Evolutionary conservation across 2,888 invertebrate genomes (phyloP), one percentile per base, ranked within the genome.

Genomic region (Eupeodes latifasciatus): DNA sequence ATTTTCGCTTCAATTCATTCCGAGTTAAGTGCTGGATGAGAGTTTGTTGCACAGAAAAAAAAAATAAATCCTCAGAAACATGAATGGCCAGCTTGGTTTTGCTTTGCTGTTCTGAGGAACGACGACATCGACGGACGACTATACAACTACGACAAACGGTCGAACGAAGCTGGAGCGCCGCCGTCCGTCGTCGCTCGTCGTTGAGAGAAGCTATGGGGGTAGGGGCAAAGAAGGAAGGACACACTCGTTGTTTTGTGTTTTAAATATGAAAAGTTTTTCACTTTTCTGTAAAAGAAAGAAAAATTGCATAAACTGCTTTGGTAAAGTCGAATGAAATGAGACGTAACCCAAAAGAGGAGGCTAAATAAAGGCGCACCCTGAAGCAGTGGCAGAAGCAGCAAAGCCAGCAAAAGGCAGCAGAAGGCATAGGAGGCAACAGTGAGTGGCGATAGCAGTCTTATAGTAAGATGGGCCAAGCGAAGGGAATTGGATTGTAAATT

Each of bases 211-310:
- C 9, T 40, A 14, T 44, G 6, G 49, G 19, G 47, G 59, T 0
- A 11, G 11, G 1, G 19, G 11, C 11, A 14, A 19, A 66, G 72
- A 81, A 62, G 79, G 71, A 87, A 75, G 71, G 47, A 61, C 80
- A 59, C 49, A 59, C 81, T 74, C 40, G 66, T 77, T 87, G 80
- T 81, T 83, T 85, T 81, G 64, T 81, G 69, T 88, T 88, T 88
- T 77, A 88, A 88, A 88, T 88, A 88, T 88, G 88, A 88, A 88
- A 88, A 88, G 81, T 88, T 88, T 88, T 85, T 81, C 82, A 82
- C 82, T 82, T 86, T 86, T 82, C 74, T 47, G 57, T 34, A 34
- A 69, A 36, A 44, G 51, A 69, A 40, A 57, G 62, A 74, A 64
- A 84, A 88, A 81, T 81, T 88, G 81, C 78, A 88, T 81, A 85